Conservation (phyloP, 2,888 invertebrate genomes). For the Andrena dorsata region DNA sequence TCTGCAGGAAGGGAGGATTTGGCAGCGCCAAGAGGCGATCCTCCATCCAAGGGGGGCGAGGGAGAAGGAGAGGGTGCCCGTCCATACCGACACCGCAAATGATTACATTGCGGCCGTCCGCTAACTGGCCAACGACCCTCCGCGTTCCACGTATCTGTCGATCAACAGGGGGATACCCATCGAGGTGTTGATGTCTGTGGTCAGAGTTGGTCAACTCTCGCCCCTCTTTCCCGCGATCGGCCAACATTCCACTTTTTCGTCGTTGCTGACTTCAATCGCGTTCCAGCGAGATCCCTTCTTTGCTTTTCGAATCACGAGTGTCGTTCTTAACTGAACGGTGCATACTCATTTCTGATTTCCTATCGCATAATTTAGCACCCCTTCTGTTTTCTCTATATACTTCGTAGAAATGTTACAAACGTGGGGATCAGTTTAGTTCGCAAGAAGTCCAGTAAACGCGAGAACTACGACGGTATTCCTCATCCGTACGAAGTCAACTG, state of each 20-base stretch:
- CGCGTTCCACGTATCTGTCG: constrained; percentile 71
- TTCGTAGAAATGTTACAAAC: no score
- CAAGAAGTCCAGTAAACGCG: neutral
- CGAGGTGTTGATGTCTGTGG: constrained; percentile 71
- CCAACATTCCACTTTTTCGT: constrained; percentile 49
- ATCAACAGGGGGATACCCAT: constrained; percentile 74
- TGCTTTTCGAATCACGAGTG: neutral
- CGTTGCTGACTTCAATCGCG: neutral
- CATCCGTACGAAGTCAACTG: neutral
- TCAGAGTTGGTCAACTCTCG: constrained; percentile 59
- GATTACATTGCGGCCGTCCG: constrained; percentile 83
- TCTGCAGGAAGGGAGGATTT: constrained; percentile 61
- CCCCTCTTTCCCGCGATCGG: constrained; percentile 14
- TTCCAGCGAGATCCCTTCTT: neutral
- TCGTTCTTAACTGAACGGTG: no score
- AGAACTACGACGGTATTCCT: no score
- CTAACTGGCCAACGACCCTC: constrained; percentile 81
- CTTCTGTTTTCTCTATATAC: no score
- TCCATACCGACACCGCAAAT: constrained; percentile 82
- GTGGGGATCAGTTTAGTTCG: no score
- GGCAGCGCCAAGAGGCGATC: constrained; percentile 55
- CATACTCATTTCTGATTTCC: no score
- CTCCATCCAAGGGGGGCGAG: constrained; percentile 22
- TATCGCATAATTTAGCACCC: no score
- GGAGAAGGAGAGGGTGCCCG: constrained; percentile 48